Evolutionary conservation across 2,113 vertebrate genomes (phyloP).

Genomic region (Rafetus swinhoei): DNA sequence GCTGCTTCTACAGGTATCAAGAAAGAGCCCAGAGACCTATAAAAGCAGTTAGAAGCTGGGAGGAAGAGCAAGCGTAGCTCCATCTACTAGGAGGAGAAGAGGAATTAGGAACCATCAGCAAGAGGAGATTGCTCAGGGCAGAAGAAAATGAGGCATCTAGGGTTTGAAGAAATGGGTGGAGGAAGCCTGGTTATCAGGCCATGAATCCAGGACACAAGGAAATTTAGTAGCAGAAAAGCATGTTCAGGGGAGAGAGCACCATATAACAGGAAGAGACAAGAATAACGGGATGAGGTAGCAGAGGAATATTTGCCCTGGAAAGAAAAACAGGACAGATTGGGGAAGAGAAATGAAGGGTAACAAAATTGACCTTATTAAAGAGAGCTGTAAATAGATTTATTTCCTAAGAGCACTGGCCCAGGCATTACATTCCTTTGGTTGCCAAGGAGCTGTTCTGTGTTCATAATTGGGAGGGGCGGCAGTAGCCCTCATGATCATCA

Average conservation of each 20-base stretch:
- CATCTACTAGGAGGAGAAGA: not conserved
- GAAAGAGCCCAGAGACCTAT: not conserved
- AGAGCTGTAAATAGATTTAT: not conserved
- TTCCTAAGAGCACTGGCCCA: not conserved
- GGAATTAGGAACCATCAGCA: not conserved
- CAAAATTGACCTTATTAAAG: not conserved
- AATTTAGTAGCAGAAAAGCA: not conserved
- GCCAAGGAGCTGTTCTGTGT: not conserved
- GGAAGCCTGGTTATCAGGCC: not conserved
- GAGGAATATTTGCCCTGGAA: not conserved
- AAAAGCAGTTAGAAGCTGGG: too few relatives aligned
- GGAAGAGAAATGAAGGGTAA: not conserved
- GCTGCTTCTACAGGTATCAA: not conserved
- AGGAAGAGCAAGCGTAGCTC: not conserved
- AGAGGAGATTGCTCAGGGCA: not conserved
- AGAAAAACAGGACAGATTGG: not conserved
- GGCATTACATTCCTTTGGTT: not conserved
- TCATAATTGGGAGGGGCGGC: not conserved
- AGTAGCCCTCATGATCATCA: not conserved
- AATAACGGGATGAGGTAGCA: not conserved
- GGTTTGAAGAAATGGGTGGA: not conserved
- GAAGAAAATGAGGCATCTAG: not conserved
- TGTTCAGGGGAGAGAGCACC: not conserved
- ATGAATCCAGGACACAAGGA: not conserved
- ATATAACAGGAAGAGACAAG: not conserved